phyloP scores from a whole-genome alignment of 2,888 invertebrate genomes.

The Acheta domesticus region DNA sequence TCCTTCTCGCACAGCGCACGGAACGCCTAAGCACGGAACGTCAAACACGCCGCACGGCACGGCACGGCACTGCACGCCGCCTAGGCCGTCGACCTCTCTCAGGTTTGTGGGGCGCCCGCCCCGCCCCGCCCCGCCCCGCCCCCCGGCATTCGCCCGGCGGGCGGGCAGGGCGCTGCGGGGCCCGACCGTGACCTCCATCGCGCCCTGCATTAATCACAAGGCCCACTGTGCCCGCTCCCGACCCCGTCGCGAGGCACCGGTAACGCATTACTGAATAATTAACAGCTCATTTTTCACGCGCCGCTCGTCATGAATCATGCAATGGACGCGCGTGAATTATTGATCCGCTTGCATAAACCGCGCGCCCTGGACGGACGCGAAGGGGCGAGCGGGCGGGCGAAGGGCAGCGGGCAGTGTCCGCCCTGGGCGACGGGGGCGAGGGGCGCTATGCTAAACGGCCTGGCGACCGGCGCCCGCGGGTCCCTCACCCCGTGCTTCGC shows the following conservation, averaged over 20 bases:
- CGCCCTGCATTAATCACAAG: background rate
- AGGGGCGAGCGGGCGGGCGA: too few relatives aligned
- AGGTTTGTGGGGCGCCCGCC: too few relatives aligned
- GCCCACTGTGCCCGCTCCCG: background rate
- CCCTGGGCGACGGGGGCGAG: background rate
- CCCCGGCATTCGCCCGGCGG: too few relatives aligned
- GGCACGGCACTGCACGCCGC: too few relatives aligned
- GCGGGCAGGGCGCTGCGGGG: background rate
- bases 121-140: too few relatives aligned
- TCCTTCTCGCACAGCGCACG: too few relatives aligned
- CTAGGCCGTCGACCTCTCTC: too few relatives aligned
- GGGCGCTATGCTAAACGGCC: background rate
- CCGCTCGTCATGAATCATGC: background rate
- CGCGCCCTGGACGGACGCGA: background rate
- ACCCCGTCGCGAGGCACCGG: background rate
- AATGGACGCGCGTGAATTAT: background rate
- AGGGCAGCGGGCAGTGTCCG: background rate
- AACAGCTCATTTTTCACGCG: constrained; percentile 1
- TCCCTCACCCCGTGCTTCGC: background rate
- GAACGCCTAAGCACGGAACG: too few relatives aligned
- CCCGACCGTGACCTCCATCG: constrained; percentile 18
- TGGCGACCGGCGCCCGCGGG: background rate
- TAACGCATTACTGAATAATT: constrained; percentile 10
- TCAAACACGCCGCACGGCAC: too few relatives aligned
- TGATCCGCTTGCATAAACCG: background rate